These are phyloP conservation scores for Oxyruncus cristatus DNA, from an alignment of 2,113 vertebrate genomes.

Conservation along the genomic window DNA sequence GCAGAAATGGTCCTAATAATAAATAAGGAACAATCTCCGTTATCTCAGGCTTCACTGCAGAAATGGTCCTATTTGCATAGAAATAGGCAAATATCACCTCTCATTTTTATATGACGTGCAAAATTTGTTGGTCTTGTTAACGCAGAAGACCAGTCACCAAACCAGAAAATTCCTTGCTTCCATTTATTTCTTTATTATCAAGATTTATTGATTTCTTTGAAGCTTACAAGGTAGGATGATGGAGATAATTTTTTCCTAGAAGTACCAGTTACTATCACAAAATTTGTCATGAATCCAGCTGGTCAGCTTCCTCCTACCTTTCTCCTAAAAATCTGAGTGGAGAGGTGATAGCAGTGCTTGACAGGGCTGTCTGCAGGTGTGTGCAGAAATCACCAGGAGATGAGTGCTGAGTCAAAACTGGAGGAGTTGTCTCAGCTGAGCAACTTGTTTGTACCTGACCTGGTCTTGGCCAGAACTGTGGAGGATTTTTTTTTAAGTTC, in stretches of 20 bases:
- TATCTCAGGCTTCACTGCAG: not conserved
- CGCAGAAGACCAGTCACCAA: not conserved
- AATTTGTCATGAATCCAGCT: slow-evolving; percentile 11
- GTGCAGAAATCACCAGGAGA: not conserved
- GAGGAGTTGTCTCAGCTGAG: not conserved
- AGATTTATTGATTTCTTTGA: slow-evolving; percentile 51
- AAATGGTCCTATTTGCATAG: not conserved
- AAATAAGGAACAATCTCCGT: not conserved
- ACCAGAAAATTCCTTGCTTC: not conserved
- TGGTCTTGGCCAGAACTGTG: not conserved
- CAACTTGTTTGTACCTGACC: not conserved
- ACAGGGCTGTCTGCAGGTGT: not conserved
- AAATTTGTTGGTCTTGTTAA: not conserved
- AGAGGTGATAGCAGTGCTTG: not conserved
- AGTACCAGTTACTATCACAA: slow-evolving; percentile 57
- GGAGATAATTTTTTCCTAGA: slow-evolving; percentile 52
- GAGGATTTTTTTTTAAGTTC: not conserved
- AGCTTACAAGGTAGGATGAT: slow-evolving; percentile 21
- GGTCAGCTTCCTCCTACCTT: not conserved
- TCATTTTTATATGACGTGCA: not conserved
- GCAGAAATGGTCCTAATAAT: not conserved
- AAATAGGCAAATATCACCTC: not conserved
- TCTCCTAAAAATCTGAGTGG: not conserved
- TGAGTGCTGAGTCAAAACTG: not conserved
- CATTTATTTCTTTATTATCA: slow-evolving; percentile 33